These are phyloP conservation scores for Sarcoramphus papa DNA, from an alignment of 2,797 vertebrate genomes.

Conservation along the genomic window DNA sequence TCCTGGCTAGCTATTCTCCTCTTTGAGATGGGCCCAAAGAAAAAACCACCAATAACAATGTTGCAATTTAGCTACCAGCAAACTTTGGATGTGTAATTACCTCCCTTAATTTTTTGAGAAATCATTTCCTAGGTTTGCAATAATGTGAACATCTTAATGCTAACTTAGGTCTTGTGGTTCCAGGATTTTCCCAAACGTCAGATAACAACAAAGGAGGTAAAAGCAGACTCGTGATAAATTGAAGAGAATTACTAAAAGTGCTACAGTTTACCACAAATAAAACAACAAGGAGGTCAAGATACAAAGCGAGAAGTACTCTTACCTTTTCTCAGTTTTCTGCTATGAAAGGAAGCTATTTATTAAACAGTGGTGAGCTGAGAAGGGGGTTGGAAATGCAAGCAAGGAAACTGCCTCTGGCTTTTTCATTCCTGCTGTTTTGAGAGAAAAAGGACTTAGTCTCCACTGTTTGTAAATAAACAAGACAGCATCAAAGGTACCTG, in stretches of 20 bases:
- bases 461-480: background rate
- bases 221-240: background rate
- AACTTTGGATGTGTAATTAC: background rate
- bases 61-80: background rate
- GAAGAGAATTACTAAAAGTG: background rate
- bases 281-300: background rate
- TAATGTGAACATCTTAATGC: background rate
- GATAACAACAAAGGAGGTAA: background rate
- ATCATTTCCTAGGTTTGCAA: background rate
- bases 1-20: background rate
- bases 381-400: background rate
- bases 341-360: background rate
- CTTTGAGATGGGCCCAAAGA: background rate
- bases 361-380: background rate
- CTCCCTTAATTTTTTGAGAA: background rate
- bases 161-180: background rate
- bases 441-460: background rate
- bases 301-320: background rate
- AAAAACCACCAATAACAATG: background rate
- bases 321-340: background rate
- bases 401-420: background rate
- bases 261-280: background rate
- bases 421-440: background rate
- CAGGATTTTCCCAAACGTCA: background rate
- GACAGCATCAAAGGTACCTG: background rate